Conservation (phyloP, 2,888 invertebrate genomes). For the Tetanocera ferruginea region DNA sequence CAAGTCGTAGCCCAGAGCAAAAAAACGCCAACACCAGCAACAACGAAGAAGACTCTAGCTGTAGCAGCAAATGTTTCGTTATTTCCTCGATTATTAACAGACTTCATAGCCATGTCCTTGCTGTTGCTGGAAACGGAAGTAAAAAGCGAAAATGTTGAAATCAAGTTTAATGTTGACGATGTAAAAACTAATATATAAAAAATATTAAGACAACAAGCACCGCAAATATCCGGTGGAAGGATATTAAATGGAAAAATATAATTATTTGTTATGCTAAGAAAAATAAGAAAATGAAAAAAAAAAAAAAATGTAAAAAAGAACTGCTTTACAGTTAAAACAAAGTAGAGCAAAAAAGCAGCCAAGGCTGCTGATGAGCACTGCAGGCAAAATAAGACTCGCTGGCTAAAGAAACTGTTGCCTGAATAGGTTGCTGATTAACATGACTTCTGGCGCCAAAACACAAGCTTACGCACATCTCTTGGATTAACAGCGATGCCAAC, state of each 20-base stretch:
- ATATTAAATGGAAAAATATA: neutral
- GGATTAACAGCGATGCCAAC: neutral
- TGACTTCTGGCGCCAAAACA: conserved; percentile 46
- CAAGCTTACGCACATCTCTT: neutral
- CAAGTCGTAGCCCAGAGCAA: conserved; percentile 19
- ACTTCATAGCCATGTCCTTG: conserved; percentile 24
- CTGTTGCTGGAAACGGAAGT: neutral
- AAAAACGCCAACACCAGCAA: neutral
- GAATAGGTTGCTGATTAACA: conserved; percentile 54
- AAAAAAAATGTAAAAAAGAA: neutral
- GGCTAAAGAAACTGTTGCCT: neutral
- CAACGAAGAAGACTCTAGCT: neutral
- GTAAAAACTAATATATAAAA: neutral
- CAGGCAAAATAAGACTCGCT: neutral
- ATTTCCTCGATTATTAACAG: conserved; percentile 35
- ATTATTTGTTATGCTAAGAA: neutral
- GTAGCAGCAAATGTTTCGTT: neutral
- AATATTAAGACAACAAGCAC: neutral
- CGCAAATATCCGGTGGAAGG: neutral
- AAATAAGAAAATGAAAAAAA: neutral
- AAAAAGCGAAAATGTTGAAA: conserved; percentile 26
- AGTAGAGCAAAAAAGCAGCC: neutral
- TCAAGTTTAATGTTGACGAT: conserved; percentile 20
- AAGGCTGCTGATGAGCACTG: neutral
- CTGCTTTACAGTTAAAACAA: neutral